These are phyloP conservation scores for Allolobophora icterica DNA, from an alignment of 2,888 invertebrate genomes.

Conservation along the genomic window DNA sequence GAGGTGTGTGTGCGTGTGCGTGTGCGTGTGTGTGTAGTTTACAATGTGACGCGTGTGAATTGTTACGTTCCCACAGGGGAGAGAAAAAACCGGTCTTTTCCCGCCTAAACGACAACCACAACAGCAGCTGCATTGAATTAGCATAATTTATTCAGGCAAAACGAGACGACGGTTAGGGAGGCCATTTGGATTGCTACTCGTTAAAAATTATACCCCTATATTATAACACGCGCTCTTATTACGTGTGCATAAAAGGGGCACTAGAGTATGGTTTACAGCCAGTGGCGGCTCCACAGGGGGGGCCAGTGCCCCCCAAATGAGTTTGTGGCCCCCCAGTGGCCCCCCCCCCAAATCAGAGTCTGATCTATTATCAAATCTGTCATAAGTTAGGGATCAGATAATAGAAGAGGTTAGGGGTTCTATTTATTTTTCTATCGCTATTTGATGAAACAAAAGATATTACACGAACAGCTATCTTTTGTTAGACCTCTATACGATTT, in stretches of 20 bases:
- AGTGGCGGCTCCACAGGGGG: too few species aligned
- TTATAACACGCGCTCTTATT: background rate
- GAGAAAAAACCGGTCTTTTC: background rate
- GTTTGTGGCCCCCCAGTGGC: too few species aligned
- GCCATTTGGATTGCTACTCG: background rate
- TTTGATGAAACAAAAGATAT: too few species aligned
- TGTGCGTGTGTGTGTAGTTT: background rate
- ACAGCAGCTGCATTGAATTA: background rate
- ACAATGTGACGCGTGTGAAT: background rate
- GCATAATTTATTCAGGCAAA: background rate
- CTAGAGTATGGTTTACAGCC: background rate
- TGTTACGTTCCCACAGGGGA: background rate
- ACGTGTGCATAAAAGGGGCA: background rate
- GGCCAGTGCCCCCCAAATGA: too few species aligned
- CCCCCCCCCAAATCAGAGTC: too few species aligned
- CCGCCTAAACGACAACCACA: background rate
- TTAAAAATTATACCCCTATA: background rate
- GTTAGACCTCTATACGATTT: too few species aligned
- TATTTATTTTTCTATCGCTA: too few species aligned
- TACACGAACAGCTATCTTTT: too few species aligned
- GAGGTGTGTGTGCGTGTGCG: background rate
- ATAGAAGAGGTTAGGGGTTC: too few species aligned
- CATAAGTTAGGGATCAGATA: too few species aligned
- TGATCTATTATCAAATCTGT: too few species aligned
- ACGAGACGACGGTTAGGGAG: background rate